These are phyloP conservation scores for Microctenopoma stevenorrisi DNA, from an alignment of 2,797 vertebrate species.

Conservation along the genomic window DNA sequence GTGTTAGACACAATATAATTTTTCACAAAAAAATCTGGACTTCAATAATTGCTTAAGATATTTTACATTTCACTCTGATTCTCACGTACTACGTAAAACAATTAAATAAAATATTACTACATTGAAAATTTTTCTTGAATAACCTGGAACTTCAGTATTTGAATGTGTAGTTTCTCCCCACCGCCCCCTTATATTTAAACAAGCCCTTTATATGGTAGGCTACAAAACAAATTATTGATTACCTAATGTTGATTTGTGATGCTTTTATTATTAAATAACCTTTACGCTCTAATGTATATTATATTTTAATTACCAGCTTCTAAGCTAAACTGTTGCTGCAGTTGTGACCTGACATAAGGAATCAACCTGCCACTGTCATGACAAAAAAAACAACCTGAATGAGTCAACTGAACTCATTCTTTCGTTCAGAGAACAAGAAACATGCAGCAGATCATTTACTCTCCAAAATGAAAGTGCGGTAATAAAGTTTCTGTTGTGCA, in stretches of 20 bases:
- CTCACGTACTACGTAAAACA: no score
- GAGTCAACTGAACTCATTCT: neutral
- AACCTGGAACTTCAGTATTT: neutral
- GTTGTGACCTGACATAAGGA: no score
- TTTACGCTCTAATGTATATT: no score
- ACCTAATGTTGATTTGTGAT: neutral
- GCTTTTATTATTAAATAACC: neutral
- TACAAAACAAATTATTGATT: neutral
- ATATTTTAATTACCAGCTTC: no score
- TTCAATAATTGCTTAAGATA: neutral
- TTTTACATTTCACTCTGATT: neutral
- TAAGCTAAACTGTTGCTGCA: no score
- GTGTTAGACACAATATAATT: neutral
- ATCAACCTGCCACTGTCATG: no score
- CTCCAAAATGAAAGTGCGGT: neutral
- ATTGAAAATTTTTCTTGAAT: no score
- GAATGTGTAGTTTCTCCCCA: slow-evolving; percentile 1
- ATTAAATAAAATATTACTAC: neutral
- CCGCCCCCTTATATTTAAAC: neutral
- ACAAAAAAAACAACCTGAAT: neutral
- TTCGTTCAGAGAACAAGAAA: neutral
- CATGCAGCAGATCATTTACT: neutral
- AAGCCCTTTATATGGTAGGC: neutral
- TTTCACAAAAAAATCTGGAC: neutral
- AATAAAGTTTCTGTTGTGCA: neutral